A percentile compares a stretch with the other conserved stretches of the same genome.
These are phyloP conservation scores for Hemistola chrysoprasaria DNA, from an alignment of 2,888 invertebrate genomes.

Conservation along the genomic window DNA sequence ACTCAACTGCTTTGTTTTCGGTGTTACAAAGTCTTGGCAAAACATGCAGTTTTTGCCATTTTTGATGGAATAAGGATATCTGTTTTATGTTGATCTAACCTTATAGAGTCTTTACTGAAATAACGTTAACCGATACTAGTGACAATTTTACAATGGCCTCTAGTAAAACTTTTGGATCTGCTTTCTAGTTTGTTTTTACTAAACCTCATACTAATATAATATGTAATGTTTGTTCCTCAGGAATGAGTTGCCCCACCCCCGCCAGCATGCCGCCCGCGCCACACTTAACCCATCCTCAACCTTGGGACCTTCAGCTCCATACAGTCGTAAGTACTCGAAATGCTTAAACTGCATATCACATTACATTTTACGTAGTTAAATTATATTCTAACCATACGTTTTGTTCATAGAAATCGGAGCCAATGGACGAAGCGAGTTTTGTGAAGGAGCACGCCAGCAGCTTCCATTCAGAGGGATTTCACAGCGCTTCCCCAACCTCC, in stretches of 20 bases:
- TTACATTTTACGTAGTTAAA: not conserved
- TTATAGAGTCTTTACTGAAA: too few relatives aligned
- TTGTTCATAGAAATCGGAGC: constrained; percentile 82
- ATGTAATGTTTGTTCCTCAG: constrained; percentile 47
- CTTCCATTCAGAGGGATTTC: constrained; percentile 83
- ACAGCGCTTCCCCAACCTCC: constrained; percentile 83
- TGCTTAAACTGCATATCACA: not conserved
- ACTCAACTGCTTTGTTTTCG: too few relatives aligned
- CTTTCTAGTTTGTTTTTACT: too few relatives aligned
- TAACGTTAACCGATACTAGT: too few relatives aligned
- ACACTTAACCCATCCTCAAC: constrained; percentile 53
- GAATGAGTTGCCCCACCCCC: constrained; percentile 71
- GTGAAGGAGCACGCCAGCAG: constrained; percentile 83
- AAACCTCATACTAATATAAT: too few relatives aligned
- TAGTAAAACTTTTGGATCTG: too few relatives aligned
- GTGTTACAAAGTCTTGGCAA: too few relatives aligned
- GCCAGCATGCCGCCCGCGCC: constrained; percentile 73
- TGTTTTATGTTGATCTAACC: too few relatives aligned
- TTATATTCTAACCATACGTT: constrained; percentile 15
- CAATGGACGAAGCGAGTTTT: constrained; percentile 67
- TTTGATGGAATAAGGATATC: too few relatives aligned
- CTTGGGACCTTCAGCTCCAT: constrained; percentile 65
- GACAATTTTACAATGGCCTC: too few relatives aligned
- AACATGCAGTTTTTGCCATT: too few relatives aligned
- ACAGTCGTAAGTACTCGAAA: constrained; percentile 55